Percentiles rank a stretch among this genome's conserved stretches.
phyloP scores from a whole-genome alignment of 2,888 invertebrate genomes.

The Ophion slaviceki region DNA sequence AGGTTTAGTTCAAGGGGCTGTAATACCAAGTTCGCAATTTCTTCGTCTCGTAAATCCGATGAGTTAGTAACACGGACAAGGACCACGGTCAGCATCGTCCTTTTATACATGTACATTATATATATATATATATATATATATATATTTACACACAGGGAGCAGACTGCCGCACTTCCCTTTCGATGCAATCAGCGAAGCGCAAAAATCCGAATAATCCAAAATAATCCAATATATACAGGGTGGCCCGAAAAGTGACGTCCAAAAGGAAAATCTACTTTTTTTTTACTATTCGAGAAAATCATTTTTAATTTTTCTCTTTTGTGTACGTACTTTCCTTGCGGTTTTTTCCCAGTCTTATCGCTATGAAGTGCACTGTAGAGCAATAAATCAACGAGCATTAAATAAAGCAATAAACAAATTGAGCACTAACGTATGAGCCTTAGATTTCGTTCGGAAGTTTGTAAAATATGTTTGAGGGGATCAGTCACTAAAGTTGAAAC shows the following conservation, averaged over 20 bases:
- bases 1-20: neutral
- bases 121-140: neutral
- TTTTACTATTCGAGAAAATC: neutral
- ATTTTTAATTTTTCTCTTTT: neutral
- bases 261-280: neutral
- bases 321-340: too few relatives aligned
- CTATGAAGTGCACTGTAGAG: neutral
- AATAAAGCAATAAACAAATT: neutral
- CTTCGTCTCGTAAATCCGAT: slow-evolving; percentile 72
- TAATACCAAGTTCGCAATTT: slow-evolving; percentile 41
- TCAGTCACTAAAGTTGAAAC: neutral
- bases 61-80: slow-evolving; percentile 73
- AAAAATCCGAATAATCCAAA: slow-evolving; percentile 55
- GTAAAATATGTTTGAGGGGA: neutral
- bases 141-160: neutral
- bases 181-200: slow-evolving; percentile 42
- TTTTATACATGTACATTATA: neutral
- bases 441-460: neutral
- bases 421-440: neutral
- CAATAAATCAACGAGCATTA: neutral
- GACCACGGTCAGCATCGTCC: slow-evolving; percentile 25
- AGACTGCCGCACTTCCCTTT: slow-evolving; percentile 53
- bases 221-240: neutral
- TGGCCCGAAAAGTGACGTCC: neutral
- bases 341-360: neutral